Base-by-base conservation (phyloP, 2,888 invertebrate species). In the Eupsilia transversa region DNA sequence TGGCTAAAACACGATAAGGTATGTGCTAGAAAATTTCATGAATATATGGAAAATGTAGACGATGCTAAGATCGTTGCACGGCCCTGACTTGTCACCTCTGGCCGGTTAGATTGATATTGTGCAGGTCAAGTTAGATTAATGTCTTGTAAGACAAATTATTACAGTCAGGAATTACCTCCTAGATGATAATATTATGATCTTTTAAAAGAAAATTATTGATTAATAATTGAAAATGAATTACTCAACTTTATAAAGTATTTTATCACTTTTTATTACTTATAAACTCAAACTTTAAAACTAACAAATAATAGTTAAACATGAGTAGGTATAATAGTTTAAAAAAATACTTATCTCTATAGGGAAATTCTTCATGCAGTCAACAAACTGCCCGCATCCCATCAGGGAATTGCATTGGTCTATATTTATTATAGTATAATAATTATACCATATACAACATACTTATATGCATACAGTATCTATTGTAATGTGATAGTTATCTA, bases 1-100 rank as follows among this genome's bases (percentile, higher is more conserved):
- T 99, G 98, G 98, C 91, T 98, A 7, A 92, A 95, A 82, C 98
- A 97, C 97, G 98, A 98, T 91, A 97, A 97, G 96, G 98, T 97
- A 94, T 89, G 90, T 72, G 9, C 46, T 52, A 12, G 0, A 75
- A 60, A 41, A 72, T 61, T 63, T 69, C 30, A 17, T 35, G 54
- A 57, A 66, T 63, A 10, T 33, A 10, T 35, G 69, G 12, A 76
- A 72, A 65, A 72, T 69, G n/a, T 41, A 49, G 6, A 61, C 33
- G 7, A 59, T 49, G 41, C 3, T 2, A 20, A 12, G 54, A 52
- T 57, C 52, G 9, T 35, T n/a, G 27, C 6, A 27, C 56, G 66
- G 54, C 68, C 69, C 67, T 76, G 76, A 76, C 60, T 52, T 63
- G 46, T 67, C 80, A 49, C 43, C n/a, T 57, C 54, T 59, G n/a